phyloP scores from a whole-genome alignment of 2,888 invertebrate genomes.

The Spatulosminthurus flaviceps region DNA sequence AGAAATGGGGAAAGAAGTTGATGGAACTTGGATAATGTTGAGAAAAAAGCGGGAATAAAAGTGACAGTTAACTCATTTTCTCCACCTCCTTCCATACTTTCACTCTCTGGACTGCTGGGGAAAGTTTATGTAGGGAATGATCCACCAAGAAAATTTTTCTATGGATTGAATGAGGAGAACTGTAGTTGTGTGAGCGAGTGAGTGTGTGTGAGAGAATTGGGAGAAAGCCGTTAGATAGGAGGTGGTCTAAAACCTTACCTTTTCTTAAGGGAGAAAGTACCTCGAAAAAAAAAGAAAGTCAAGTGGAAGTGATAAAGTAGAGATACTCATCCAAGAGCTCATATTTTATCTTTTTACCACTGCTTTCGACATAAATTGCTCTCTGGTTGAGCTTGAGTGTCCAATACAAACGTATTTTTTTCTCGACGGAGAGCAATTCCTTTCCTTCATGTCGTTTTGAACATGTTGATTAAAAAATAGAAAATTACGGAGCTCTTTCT shows the following conservation, averaged over 20 bases:
- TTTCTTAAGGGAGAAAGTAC: background rate
- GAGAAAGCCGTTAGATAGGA: background rate
- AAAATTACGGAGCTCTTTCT: conserved; percentile 34
- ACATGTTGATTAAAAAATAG: conserved; percentile 42
- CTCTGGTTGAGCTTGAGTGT: conserved; percentile 43
- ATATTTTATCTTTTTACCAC: conserved; percentile 49
- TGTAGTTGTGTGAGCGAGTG: too few species aligned
- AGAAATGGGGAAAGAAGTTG: background rate
- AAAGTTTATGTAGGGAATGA: too few species aligned
- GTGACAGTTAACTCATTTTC: conserved; percentile 5
- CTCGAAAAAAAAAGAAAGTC: conserved; percentile 31
- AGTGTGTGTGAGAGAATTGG: background rate
- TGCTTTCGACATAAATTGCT: conserved; percentile 48
- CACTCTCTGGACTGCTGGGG: too few species aligned
- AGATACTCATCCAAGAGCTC: conserved; percentile 44
- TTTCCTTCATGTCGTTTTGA: background rate
- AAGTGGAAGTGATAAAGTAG: conserved; percentile 47
- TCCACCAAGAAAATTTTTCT: too few species aligned
- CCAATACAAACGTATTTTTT: conserved; percentile 27
- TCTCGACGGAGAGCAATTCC: background rate
- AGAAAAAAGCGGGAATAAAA: background rate
- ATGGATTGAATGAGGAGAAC: too few species aligned
- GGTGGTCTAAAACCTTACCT: background rate
- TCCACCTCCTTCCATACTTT: background rate
- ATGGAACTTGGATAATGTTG: background rate